Evolutionary conservation across 2,888 invertebrate genomes (phyloP), one percentile per base, ranked within the genome.

Genomic region (Nasonovia ribisnigri): DNA sequence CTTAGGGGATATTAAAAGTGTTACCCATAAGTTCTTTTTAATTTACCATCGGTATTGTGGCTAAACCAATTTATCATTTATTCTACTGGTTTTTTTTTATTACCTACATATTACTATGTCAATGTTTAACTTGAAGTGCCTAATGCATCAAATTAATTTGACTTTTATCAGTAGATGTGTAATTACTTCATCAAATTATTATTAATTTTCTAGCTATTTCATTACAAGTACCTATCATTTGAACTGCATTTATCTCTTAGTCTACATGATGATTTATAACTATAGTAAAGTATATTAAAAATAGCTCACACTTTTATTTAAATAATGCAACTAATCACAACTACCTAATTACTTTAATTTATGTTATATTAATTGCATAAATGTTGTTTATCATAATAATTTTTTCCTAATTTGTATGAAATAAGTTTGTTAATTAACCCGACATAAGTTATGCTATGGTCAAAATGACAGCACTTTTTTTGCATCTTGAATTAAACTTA

Each of bases 161-260:
- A 36, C 36, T 88, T 24, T 51, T 88, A 54, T 57, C 57, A 57
- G 16, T 54, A 57, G 24, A 42, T 57, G 57, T 88, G 54, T 26
- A 54, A 88, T 57, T 88, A 57, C 36, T 57, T 88, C 36, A 57
- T 57, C 24, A 57, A 88, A 88, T 57, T 57, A 57, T 54, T 57
- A 4, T 43, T 88, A 48, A 88, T 57, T 88, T n/a, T 88, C 36
- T 1, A 54, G 13, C 3, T 88, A 88, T 88, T 88, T 88, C 8
- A 24, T 43, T 36, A 77, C 20, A 42, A 77, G 77, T 77, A 36
- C 20, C 77, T 77, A 77, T 77, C 77, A 77, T 77, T 77, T 77
- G 36, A 36, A 77, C 42, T 77, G 36, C 6, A 20, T 77, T 36
- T 36, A 77, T 77, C 77, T 77, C 77, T 36, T 36, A 77, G 6